Evolutionary conservation across 2,113 vertebrate species (phyloP).

Genomic region (Greenwoodochromis staneri): DNA sequence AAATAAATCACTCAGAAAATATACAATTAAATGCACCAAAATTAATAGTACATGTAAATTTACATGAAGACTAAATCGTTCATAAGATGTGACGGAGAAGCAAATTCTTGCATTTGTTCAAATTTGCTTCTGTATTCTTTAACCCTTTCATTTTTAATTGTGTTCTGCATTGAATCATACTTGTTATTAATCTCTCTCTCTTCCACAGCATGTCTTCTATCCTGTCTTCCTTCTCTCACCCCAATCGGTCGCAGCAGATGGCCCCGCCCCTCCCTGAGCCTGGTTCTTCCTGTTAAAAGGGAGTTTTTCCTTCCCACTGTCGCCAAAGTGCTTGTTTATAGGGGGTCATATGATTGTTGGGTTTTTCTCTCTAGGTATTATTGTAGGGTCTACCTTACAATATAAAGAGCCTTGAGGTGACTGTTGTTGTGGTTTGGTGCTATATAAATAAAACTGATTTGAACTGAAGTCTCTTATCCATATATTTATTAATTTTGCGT

Average conservation of each 20-base stretch:
- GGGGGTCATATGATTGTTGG: not conserved
- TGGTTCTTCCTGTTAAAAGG: not conserved
- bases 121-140: not conserved
- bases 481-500: rapidly evolving
- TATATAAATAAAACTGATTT: not conserved
- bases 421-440: not conserved
- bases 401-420: not conserved
- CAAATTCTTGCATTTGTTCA: not conserved
- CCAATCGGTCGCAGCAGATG: not conserved
- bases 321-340: not conserved
- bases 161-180: not conserved
- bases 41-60: not conserved
- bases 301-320: not conserved
- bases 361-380: not conserved
- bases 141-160: not conserved
- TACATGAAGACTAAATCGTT: not conserved
- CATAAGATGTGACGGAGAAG: not conserved
- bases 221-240: not conserved
- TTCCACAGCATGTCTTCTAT: not conserved
- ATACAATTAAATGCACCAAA: not conserved
- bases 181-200: rapidly evolving
- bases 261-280: not conserved
- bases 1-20: not conserved
- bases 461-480: rapidly evolving
- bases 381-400: not conserved